phyloP scores from a whole-genome alignment of 2,888 invertebrate species.

The Ormyrus pomaceus region DNA sequence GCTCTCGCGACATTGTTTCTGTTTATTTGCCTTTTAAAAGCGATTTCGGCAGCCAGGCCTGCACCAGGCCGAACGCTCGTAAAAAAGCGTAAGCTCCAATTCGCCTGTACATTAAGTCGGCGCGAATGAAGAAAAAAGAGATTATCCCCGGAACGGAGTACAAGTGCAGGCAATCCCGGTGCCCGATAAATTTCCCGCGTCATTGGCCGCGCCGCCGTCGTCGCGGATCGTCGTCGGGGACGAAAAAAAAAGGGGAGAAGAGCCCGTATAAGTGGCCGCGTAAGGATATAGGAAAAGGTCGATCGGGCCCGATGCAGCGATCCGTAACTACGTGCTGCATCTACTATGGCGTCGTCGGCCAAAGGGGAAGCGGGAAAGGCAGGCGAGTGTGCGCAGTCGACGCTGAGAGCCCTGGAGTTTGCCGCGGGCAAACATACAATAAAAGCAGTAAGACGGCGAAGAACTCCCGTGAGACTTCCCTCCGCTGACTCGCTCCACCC shows the following conservation, averaged over 20 bases:
- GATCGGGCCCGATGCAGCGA: constrained; percentile 38
- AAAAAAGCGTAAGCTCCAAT: constrained; percentile 38
- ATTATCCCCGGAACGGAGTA: constrained; percentile 15
- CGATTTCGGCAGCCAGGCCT: constrained; percentile 24
- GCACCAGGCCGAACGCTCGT: constrained; percentile 16
- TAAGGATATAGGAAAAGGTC: constrained; percentile 48
- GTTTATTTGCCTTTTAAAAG: constrained; percentile 43
- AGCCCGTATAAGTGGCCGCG: constrained; percentile 39
- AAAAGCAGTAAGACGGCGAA: constrained; percentile 64
- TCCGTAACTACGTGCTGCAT: constrained; percentile 56
- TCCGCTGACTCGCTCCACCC: constrained; percentile 47
- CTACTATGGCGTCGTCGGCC: constrained; percentile 35
- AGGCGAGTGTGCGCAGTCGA: neutral
- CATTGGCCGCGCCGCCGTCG: neutral
- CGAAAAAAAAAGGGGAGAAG: too few relatives aligned
- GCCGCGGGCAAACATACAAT: constrained; percentile 65
- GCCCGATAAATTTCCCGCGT: constrained; percentile 48
- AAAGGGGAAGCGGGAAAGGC: neutral
- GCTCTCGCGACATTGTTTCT: constrained; percentile 32
- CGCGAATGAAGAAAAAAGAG: constrained; percentile 17
- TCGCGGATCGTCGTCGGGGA: too few relatives aligned
- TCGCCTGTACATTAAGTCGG: constrained; percentile 29
- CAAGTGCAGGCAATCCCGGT: constrained; percentile 16
- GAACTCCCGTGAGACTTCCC: constrained; percentile 68
- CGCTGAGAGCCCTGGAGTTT: constrained; percentile 48